Percentiles rank a stretch among this genome's conserved stretches.
phyloP scores from a whole-genome alignment of 2,888 invertebrate species.

The Iphiclides podalirius region DNA sequence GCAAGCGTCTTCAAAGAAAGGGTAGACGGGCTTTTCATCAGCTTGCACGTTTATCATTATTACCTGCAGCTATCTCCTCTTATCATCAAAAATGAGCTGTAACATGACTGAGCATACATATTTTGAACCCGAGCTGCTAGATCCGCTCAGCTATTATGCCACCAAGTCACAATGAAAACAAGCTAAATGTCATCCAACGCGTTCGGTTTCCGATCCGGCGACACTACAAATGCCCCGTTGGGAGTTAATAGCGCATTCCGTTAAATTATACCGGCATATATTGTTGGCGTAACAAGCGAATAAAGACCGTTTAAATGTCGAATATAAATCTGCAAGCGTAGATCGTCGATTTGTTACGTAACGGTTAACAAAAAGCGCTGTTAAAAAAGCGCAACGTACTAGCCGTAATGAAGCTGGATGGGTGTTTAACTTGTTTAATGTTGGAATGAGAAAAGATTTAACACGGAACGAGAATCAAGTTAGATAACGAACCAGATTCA shows the following conservation, averaged over 20 bases:
- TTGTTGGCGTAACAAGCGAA: conserved; percentile 16
- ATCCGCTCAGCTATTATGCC: too few relatives aligned
- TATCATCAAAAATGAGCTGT: too few relatives aligned
- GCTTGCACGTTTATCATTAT: too few relatives aligned
- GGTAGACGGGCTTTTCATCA: too few relatives aligned
- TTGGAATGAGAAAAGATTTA: neutral
- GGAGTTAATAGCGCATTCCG: conserved; percentile 18
- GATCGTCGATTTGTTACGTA: conserved; percentile 10
- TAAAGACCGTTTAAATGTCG: conserved; percentile 23
- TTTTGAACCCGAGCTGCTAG: too few relatives aligned
- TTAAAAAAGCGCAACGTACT: conserved; percentile 4
- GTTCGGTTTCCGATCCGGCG: too few relatives aligned
- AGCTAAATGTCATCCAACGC: too few relatives aligned
- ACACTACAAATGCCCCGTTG: conserved; percentile 12
- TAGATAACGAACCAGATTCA: too few relatives aligned
- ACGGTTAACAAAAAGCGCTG: conserved; percentile 8
- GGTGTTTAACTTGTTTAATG: conserved; percentile 1
- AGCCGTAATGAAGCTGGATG: conserved; percentile 7
- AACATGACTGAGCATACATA: too few relatives aligned
- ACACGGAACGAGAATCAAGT: neutral
- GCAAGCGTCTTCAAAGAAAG: too few relatives aligned
- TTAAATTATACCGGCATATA: conserved; percentile 18
- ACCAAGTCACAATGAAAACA: too few relatives aligned
- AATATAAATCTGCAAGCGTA: conserved; percentile 18
- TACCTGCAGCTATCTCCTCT: too few relatives aligned